These are phyloP conservation scores for Mus spretus DNA, from an alignment of 2,797 vertebrate species.

Conservation along the genomic window DNA sequence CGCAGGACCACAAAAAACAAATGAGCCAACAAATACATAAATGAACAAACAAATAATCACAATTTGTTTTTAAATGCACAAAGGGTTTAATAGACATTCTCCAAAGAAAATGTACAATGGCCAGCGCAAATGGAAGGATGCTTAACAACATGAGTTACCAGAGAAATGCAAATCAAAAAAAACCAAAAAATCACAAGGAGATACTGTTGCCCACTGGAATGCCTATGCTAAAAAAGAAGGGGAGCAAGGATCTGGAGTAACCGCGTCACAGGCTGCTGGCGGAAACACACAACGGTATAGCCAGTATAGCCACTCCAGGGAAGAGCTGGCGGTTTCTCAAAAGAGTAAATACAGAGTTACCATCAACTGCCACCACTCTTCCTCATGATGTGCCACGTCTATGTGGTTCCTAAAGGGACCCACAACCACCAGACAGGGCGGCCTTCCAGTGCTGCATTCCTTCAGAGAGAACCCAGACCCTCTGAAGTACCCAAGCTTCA, in stretches of 20 bases:
- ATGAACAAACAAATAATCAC: background rate
- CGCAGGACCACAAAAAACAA: background rate
- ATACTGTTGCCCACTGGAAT: conserved; percentile 4
- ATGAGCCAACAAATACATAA: background rate
- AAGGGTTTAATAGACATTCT: conserved; percentile 57
- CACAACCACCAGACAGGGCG: background rate
- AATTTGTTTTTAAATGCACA: background rate
- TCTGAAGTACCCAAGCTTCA: background rate
- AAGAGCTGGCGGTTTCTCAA: conserved; percentile 48
- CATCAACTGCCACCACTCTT: background rate
- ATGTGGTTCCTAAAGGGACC: background rate
- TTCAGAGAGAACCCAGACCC: background rate
- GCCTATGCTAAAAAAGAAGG: conserved; percentile 32
- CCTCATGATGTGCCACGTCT: background rate
- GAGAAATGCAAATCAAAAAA: conserved; percentile 30
- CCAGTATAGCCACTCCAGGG: background rate
- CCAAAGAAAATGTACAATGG: conserved; percentile 56
- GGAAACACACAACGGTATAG: background rate
- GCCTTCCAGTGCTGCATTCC: background rate
- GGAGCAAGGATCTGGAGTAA: background rate
- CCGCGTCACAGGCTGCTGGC: background rate
- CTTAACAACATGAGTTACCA: background rate
- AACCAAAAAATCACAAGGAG: conserved; percentile 39
- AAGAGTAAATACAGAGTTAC: background rate
- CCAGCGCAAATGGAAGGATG: background rate